phyloP scores from a whole-genome alignment of 2,888 invertebrate species.

The Caenorhabditis afra region DNA sequence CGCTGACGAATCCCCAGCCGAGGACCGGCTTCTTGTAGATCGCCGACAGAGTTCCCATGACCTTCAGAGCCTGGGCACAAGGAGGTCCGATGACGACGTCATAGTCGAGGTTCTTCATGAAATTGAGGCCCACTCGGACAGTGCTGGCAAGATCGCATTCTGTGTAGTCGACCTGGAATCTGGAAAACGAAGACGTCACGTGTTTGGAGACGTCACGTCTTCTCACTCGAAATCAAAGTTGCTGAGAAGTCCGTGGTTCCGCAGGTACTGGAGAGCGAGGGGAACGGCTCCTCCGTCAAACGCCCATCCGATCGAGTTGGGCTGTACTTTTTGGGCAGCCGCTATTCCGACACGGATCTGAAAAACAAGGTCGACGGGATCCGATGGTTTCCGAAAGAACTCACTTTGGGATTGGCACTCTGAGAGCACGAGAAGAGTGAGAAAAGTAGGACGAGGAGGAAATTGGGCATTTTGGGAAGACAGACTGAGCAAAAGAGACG shows the following conservation, averaged over 20 bases:
- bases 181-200: slow-evolving; percentile 17
- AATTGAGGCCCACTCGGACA: slow-evolving; percentile 59
- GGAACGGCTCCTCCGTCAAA: slow-evolving; percentile 59
- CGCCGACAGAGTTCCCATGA: slow-evolving; percentile 54
- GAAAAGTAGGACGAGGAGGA: no score
- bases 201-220: not conserved
- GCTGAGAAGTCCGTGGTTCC: slow-evolving; percentile 32
- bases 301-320: slow-evolving; percentile 44
- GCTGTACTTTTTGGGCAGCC: slow-evolving; percentile 25
- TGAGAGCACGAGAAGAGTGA: no score
- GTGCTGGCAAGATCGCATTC: slow-evolving; percentile 57
- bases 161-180: slow-evolving; percentile 61
- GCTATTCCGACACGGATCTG: slow-evolving; percentile 48
- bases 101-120: slow-evolving; percentile 66
- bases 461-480: no score
- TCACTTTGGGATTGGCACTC: no score
- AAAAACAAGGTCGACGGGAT: not conserved
- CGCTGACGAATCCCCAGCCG: slow-evolving; percentile 61
- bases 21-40: slow-evolving; percentile 54
- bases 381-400: no score
- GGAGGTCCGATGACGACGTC: slow-evolving; percentile 73
- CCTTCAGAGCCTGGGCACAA: slow-evolving; percentile 60
- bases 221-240: slow-evolving; percentile 58
- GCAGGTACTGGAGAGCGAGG: slow-evolving; percentile 45
- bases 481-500: no score